Evolutionary conservation across 2,888 invertebrate genomes (phyloP), one percentile per base, ranked within the genome.

Genomic region (Megaustenia siamemsis): DNA sequence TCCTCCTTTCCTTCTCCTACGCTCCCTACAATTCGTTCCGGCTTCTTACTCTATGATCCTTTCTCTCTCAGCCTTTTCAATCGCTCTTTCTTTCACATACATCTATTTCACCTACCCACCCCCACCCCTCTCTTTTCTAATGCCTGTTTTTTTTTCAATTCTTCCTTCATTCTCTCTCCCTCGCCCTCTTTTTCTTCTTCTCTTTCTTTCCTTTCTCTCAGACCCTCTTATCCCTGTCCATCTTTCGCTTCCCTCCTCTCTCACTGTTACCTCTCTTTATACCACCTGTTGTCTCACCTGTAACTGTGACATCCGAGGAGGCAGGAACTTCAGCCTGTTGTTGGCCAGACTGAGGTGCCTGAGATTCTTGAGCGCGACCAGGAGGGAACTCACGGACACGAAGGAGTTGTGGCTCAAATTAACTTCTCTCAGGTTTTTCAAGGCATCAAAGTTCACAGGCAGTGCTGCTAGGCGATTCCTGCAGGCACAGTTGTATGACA

Each of bases 381-480:
- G 86, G 68, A 89, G 87, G 24, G 88, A 86, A 8, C 92, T 91
- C 45, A 92, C 85, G 5, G 89, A 84, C 63, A 90, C 90, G 82
- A 94, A 89, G 45, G 88, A 87, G 87, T 94, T 94, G 68, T 88
- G 87, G 32, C 92, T 87, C 24, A 93, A 82, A 81, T 93, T 92
- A 6, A 93, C 86, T 83, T 93, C 92, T 56, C 88, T 86, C 21
- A 93, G 88, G 32, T 90, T 85, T 49, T 88, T 88, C 66, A 93
- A 86, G 43, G 89, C 83, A 68, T 92, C 91, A 82, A 93, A 90
- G 73, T 93, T 92, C 24, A 90, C 88, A 3, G 93, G 90, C 5
- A 94, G 86, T 77, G 88, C 90, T 35, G 88, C 87, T 0, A 94
- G 87, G 35, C 90, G 87, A 86, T 94, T 94, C 35, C 89, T 88